Conservation (phyloP, 2,797 vertebrate genomes). For the Muscicapa comitata region DNA sequence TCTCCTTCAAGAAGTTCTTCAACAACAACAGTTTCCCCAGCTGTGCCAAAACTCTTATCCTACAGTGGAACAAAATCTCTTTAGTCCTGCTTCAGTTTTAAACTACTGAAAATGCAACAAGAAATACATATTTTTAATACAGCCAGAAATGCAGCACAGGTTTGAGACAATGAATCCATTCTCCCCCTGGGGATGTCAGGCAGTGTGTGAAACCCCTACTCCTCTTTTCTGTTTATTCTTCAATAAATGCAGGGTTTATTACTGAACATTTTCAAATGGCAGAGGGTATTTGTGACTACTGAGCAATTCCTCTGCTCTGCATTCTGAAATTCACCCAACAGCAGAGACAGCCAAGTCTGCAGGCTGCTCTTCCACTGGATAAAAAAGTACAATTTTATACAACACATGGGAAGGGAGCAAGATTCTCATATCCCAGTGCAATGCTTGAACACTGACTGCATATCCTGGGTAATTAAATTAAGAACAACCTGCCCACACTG, state of each 20-base stretch:
- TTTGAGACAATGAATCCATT: background rate
- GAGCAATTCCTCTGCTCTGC: background rate
- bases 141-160: background rate
- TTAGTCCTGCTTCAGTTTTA: background rate
- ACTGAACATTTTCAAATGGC: background rate
- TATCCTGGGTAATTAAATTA: background rate
- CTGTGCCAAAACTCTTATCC: constrained; percentile 88
- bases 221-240: background rate
- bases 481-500: background rate
- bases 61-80: constrained; percentile 49
- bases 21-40: constrained; percentile 91
- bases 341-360: background rate
- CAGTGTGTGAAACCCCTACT: background rate
- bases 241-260: background rate
- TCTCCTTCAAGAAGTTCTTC: constrained; percentile 95
- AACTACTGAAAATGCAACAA: background rate
- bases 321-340: background rate
- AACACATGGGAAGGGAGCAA: background rate
- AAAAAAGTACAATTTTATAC: background rate
- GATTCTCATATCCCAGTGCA: background rate
- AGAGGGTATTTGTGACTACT: background rate
- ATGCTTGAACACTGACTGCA: background rate
- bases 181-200: background rate
- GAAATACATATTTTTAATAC: background rate
- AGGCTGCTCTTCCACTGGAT: background rate